phyloP scores from a whole-genome alignment of 2,797 vertebrate genomes.

The Poecilia wingei region DNA sequence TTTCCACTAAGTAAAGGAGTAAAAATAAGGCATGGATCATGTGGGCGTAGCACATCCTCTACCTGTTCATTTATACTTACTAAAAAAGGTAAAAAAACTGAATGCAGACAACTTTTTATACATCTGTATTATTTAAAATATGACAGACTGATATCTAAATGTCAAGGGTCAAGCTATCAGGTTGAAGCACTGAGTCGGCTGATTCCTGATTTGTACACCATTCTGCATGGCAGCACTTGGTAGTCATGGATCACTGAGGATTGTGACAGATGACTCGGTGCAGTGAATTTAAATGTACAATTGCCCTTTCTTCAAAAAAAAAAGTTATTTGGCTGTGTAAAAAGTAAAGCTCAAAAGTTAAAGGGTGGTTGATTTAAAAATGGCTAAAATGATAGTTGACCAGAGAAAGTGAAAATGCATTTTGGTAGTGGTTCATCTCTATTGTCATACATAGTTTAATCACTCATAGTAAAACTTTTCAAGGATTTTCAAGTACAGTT shows the following conservation, averaged over 20 bases:
- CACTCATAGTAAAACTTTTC: not conserved
- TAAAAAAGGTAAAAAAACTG: not conserved
- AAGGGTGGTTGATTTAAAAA: not conserved
- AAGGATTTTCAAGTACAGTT: not conserved
- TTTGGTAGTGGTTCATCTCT: not conserved
- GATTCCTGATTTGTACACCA: conserved; percentile 52
- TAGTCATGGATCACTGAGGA: conserved; percentile 73
- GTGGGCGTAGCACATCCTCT: not conserved
- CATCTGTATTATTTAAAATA: conserved; percentile 10
- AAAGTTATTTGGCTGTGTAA: not conserved
- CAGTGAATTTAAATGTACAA: conserved; percentile 55
- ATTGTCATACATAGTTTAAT: not conserved
- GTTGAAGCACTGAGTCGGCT: conserved; percentile 46
- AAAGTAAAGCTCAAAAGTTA: not conserved
- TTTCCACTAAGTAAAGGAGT: not conserved
- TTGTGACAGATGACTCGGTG: conserved; percentile 54
- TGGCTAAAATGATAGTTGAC: not conserved
- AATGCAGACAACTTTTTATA: not conserved
- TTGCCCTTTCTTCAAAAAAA: not conserved
- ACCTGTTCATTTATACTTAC: not conserved
- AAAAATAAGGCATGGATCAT: not conserved
- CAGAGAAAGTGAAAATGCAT: too few relatives aligned
- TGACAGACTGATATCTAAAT: conserved; percentile 49
- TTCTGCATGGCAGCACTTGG: conserved; percentile 70
- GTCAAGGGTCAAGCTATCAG: conserved; percentile 55